Conservation (phyloP, 2,888 invertebrate species). For the Tetramorium bicarinatum region DNA sequence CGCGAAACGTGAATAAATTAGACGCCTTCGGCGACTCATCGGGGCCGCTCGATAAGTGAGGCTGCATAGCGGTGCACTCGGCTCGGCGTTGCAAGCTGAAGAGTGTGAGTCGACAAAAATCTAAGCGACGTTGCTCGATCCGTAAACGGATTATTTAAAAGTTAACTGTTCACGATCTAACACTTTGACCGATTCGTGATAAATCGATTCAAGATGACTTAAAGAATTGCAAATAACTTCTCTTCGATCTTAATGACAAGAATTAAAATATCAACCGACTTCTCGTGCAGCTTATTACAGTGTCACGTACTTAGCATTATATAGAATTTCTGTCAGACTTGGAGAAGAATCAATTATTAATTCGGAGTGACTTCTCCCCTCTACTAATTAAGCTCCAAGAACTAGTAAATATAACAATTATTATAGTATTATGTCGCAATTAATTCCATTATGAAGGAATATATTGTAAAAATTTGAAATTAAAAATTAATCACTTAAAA, state of each 20-base stretch:
- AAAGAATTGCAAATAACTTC: conserved; percentile 20
- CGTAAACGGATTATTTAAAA: conserved; percentile 38
- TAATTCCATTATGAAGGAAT: neutral
- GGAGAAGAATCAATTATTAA: neutral
- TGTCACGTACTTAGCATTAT: neutral
- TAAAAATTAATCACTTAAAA: no score
- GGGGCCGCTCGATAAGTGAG: conserved; percentile 14
- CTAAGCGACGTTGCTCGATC: conserved; percentile 9
- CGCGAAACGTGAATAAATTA: conserved; percentile 40
- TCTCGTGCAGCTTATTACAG: neutral
- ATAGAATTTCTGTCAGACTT: neutral
- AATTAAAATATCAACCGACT: conserved; percentile 52
- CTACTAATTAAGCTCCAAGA: neutral
- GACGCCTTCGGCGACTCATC: conserved; percentile 21
- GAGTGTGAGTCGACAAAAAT: conserved; percentile 45
- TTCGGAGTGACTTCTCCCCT: neutral
- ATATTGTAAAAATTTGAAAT: neutral
- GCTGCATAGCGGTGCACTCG: neutral
- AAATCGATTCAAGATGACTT: conserved; percentile 27
- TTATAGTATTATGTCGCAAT: neutral
- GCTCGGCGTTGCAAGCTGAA: neutral
- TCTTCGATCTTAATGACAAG: conserved; percentile 17
- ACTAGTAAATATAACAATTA: neutral
- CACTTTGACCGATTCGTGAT: conserved; percentile 34
- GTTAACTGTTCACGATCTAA: conserved; percentile 31